phyloP scores from a whole-genome alignment of 2,888 invertebrate species.

The Alloplasta piceator region DNA sequence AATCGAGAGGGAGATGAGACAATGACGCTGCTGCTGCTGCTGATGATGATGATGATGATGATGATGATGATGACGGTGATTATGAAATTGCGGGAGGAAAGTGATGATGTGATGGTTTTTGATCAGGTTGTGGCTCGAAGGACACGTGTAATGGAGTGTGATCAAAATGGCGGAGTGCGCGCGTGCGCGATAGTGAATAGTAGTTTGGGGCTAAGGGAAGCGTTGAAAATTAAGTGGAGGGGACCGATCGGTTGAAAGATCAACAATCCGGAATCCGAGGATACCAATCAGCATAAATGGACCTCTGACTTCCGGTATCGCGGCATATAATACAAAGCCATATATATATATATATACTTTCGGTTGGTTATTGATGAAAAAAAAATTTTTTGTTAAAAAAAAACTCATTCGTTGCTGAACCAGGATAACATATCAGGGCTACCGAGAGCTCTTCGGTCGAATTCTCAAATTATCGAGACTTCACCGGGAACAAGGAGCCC shows the following conservation, averaged over 20 bases:
- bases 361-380: conserved; percentile 53
- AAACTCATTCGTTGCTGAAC: conserved; percentile 80
- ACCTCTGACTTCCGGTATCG: conserved; percentile 62
- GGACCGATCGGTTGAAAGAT: conserved; percentile 51
- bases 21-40: background rate
- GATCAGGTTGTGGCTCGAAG: conserved; percentile 12
- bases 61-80: conserved; percentile 3
- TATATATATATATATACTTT: conserved; percentile 43
- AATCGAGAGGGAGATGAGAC: background rate
- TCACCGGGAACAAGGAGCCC: conserved; percentile 66
- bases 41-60: too few species aligned
- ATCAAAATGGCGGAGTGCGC: conserved; percentile 47
- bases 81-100: conserved; percentile 6
- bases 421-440: conserved; percentile 82
- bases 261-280: conserved; percentile 55
- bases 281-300: conserved; percentile 77
- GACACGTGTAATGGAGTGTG: conserved; percentile 38
- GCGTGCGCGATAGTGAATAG: conserved; percentile 37
- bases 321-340: conserved; percentile 41
- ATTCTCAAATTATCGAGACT: conserved; percentile 60
- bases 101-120: conserved; percentile 46
- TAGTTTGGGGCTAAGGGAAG: conserved; percentile 5
- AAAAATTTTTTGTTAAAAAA: conserved; percentile 66
- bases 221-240: conserved; percentile 33
- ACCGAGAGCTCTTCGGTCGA: conserved; percentile 65